phyloP scores from a whole-genome alignment of 2,888 invertebrate genomes.

The Drosophila melanocephala region DNA sequence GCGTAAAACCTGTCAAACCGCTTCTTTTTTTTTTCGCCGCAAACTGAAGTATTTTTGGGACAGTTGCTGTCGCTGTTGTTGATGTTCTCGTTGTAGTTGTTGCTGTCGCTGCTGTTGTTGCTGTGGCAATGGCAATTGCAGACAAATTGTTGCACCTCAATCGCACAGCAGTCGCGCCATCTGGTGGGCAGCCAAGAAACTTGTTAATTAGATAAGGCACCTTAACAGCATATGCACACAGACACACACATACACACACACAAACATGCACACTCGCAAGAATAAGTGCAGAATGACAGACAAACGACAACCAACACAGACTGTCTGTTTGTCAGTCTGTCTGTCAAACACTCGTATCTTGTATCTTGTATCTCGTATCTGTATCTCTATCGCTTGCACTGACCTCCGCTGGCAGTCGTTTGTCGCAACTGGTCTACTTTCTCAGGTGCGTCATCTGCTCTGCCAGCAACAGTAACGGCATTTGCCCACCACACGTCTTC shows the following conservation, averaged over 20 bases:
- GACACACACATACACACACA: not conserved
- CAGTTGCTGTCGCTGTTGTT: slow-evolving; percentile 41
- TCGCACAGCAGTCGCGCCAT: slow-evolving; percentile 65
- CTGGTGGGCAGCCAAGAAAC: slow-evolving; percentile 61
- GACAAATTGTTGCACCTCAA: slow-evolving; percentile 80
- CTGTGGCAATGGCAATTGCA: slow-evolving; percentile 67
- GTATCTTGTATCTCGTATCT: not conserved
- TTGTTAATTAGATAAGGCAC: slow-evolving; percentile 74
- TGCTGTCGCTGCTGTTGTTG: slow-evolving; percentile 12
- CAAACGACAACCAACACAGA: slow-evolving; percentile 5
- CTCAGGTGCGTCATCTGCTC: slow-evolving; percentile 63
- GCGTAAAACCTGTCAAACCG: slow-evolving; percentile 67
- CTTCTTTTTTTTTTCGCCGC: slow-evolving; percentile 61
- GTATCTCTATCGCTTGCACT: slow-evolving; percentile 5
- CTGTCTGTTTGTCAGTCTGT: not conserved
- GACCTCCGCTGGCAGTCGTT: slow-evolving; percentile 8
- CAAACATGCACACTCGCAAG: not conserved
- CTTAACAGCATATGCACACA: slow-evolving; percentile 31
- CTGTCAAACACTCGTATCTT: slow-evolving; percentile 5
- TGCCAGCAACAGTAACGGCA: slow-evolving; percentile 27
- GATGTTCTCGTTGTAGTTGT: slow-evolving; percentile 29
- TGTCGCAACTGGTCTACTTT: slow-evolving; percentile 60
- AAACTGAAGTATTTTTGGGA: slow-evolving; percentile 60
- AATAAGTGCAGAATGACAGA: slow-evolving; percentile 10
- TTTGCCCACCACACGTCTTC: slow-evolving; percentile 18